Evolutionary conservation across 2,113 vertebrate species (phyloP).

Genomic region (chimpanzee (Pan troglodytes)): NHGRI_mPanTro3-v2.1_pri NC_072417.2:27830501-27831000

Average conservation of each 20-base stretch:
- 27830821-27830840: background rate
- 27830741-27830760: background rate
- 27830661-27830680: background rate
- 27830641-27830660: background rate
- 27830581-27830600: too few species aligned
- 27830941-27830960: background rate
- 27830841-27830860: background rate
- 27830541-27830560: too few species aligned
- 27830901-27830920: background rate
- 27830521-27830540: too few species aligned
- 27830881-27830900: background rate
- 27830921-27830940: conserved; percentile 1
- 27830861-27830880: background rate
- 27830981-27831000: background rate
- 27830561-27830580: too few species aligned
- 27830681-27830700: conserved; percentile 8
- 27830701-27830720: background rate
- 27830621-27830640: too few species aligned
- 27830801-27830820: background rate
- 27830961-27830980: background rate
- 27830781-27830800: background rate
- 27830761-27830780: background rate
- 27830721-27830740: background rate
- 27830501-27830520: too few species aligned
- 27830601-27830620: too few species aligned